Base-by-base conservation (phyloP, 2,797 vertebrate species). In the Sibirionetta formosa region DNA sequence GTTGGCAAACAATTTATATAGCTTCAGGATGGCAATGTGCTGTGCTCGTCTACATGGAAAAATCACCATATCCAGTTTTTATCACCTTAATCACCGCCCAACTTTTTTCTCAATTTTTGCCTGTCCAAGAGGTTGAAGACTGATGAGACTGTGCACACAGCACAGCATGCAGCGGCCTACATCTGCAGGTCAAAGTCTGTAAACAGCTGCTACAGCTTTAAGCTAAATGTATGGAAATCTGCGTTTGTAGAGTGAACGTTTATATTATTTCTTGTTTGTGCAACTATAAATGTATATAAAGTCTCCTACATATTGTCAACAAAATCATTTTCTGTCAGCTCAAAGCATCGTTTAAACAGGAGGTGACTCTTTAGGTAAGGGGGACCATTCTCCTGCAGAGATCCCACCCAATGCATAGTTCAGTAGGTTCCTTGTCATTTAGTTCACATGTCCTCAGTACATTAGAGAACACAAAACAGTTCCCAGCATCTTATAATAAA, bases 301-400 rank as follows among this genome's bases (percentile, higher is more conserved):
- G 3, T 50, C 29, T 60, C 60, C 71, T 17, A 87, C 5, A 36
- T 36, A 72, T 22, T 60, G 12, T 35, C 87, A 69, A 38, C 11
- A 40, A 84, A 82, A 44, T 8, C 5, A 6, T 24, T 9, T 19
- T 76, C 80, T 86, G 48, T 66, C 48, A 77, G 26, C 53, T 86
- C 19, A 70, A 88, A 82, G 46, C n/a, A 70, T 8, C 13, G 46
- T 83, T 88, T 90, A 91, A 76, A 76, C 14, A 85, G 48, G 18
- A 42, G 68, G 53, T 11, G 29, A 66, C 26, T 86, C 8, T 57
- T 86, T 26, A 85, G 29, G 51, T 31, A 72, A 53, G 1, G 2
- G 0, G 54, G 31, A 72, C 7, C 3, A 9, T 64, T 76, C 40
- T 23, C n/a, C 68, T 82, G 58, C 14, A 90, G 46, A 72, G 40